These are phyloP conservation scores for Ormyrus nitidulus DNA, from an alignment of 2,888 invertebrate genomes.

Conservation along the genomic window DNA sequence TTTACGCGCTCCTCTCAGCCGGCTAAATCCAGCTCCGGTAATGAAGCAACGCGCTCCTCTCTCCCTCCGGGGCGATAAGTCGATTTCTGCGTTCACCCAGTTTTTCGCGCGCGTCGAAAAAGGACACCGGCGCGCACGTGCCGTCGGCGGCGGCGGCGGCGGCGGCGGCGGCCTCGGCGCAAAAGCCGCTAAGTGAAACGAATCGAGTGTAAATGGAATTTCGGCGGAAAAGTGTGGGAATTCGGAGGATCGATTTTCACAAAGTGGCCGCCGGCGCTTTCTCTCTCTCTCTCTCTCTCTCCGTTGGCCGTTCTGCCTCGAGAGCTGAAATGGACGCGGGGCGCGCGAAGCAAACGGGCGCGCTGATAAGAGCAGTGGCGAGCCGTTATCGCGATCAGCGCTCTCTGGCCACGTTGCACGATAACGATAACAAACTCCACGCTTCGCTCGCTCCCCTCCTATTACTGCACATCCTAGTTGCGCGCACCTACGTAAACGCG, in stretches of 20 bases:
- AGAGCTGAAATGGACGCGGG: conserved; percentile 66
- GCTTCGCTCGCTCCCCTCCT: conserved; percentile 55
- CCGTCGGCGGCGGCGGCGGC: too few species aligned
- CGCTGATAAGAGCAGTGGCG: conserved; percentile 69
- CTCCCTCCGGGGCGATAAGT: not conserved
- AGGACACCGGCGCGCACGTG: too few species aligned
- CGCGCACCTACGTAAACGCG: conserved; percentile 44
- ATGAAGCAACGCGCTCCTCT: not conserved
- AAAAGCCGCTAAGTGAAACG: conserved; percentile 45
- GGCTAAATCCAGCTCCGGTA: too few species aligned
- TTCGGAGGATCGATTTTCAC: conserved; percentile 47
- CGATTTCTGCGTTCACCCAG: too few species aligned
- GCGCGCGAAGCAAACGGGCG: conserved; percentile 63
- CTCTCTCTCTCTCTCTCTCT: conserved; percentile 9
- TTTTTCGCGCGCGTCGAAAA: too few species aligned
- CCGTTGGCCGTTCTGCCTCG: conserved; percentile 48
- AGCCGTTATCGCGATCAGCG: conserved; percentile 70
- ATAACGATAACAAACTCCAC: conserved; percentile 71
- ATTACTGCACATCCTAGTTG: conserved; percentile 24
- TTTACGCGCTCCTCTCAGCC: too few species aligned
- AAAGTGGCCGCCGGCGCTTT: conserved; percentile 46
- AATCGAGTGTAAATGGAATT: conserved; percentile 47
- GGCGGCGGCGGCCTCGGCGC: conserved; percentile 3
- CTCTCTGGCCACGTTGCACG: conserved; percentile 67
- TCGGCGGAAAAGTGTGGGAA: conserved; percentile 49